Evolutionary conservation across 1,140 invertebrate species (phyloP).

Genomic region (Ips nitidus): DNA sequence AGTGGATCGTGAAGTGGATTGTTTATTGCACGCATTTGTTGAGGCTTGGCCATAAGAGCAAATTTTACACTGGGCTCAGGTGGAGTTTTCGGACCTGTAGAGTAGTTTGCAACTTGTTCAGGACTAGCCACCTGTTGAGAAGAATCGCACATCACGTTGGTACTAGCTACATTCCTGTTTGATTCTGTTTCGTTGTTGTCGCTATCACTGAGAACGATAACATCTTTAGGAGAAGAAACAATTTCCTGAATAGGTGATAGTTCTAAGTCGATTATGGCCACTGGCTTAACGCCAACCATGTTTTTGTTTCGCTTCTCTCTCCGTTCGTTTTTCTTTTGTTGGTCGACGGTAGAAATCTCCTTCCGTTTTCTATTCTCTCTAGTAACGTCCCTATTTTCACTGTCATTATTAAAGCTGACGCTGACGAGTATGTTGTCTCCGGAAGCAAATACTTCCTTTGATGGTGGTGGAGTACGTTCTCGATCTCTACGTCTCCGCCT

Average conservation of each 20-base stretch:
- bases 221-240: constrained; percentile 74
- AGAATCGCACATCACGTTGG: constrained; percentile 40
- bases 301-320: constrained; percentile 43
- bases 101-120: constrained; percentile 46
- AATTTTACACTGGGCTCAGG: constrained; percentile 74
- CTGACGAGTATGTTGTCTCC: constrained; percentile 90
- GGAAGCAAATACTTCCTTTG: constrained; percentile 88
- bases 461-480: constrained; percentile 63
- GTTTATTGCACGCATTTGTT: constrained; percentile 59
- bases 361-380: constrained; percentile 54
- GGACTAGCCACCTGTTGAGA: constrained; percentile 48
- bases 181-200: constrained; percentile 61
- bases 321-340: constrained; percentile 53
- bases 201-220: constrained; percentile 80
- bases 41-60: constrained; percentile 62
- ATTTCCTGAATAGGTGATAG: constrained; percentile 78
- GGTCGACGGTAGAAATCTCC: constrained; percentile 54
- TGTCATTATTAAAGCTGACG: constrained; percentile 83
- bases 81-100: constrained; percentile 69
- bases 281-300: constrained; percentile 65
- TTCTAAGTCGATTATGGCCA: constrained; percentile 83
- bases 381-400: constrained; percentile 56
- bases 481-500: constrained; percentile 57
- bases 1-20: constrained; percentile 66
- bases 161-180: constrained; percentile 41